A percentile compares a stretch with the other conserved stretches of the same genome.
Evolutionary conservation across 64 coral and sea anemone genomes (phyloP).

Genomic region (Stylophora pistillata): DNA sequence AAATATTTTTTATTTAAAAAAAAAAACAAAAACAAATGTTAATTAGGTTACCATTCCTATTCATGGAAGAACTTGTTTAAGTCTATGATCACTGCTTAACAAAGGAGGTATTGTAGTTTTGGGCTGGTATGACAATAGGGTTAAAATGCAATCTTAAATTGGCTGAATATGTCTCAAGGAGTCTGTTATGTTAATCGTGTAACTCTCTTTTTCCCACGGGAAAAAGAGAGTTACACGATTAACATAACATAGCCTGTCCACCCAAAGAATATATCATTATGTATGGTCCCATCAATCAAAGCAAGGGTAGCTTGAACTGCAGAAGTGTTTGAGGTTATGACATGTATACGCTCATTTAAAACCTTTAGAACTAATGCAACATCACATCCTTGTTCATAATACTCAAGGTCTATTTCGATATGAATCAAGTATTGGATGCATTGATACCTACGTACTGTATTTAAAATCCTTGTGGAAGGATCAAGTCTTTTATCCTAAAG

Average conservation of each 20-base stretch:
- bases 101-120: not conserved
- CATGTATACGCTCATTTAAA: no score
- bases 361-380: no score
- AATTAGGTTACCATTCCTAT: not conserved
- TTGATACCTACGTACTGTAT: no score
- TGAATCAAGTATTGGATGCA: not conserved
- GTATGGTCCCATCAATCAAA: not conserved
- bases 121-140: not conserved
- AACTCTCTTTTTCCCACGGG: not conserved
- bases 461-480: no score
- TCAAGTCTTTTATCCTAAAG: no score
- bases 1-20: no score
- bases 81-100: not conserved
- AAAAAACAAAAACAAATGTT: not conserved
- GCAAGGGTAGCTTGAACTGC: no score
- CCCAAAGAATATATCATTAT: not conserved
- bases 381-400: no score
- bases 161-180: not conserved
- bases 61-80: not conserved
- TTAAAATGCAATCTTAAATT: not conserved
- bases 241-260: no score
- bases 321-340: no score
- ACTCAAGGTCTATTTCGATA: no score
- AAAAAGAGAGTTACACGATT: no score
- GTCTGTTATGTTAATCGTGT: not conserved